Conservation (phyloP, 2,888 invertebrate species). For the Sialis lutaria region DNA sequence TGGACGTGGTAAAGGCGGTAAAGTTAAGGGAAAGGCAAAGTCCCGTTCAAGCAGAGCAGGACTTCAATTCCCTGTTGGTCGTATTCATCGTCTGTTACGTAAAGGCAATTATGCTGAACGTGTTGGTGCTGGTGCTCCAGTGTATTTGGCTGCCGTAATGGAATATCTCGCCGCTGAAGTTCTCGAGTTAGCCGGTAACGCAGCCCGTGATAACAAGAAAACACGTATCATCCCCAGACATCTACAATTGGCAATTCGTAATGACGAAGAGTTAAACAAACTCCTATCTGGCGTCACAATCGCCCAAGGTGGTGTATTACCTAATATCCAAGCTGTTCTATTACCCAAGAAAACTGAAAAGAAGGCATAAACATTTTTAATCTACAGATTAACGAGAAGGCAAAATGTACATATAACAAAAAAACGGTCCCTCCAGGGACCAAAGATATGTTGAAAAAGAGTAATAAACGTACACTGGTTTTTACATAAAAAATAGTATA, state of each 20-base stretch:
- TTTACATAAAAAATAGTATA: no score
- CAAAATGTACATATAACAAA: no score
- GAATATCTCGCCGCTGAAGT: slow-evolving; percentile 55
- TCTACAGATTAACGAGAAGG: no score
- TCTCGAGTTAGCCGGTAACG: slow-evolving; percentile 46
- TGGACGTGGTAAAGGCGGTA: slow-evolving; percentile 24
- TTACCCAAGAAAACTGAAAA: slow-evolving; percentile 48
- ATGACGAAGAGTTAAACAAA: slow-evolving; percentile 69
- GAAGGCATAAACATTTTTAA: no score
- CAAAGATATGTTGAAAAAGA: no score
- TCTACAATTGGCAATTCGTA: slow-evolving; percentile 59
- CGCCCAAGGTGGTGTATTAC: slow-evolving; percentile 70
- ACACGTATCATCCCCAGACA: slow-evolving; percentile 60
- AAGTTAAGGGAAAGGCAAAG: slow-evolving; percentile 27
- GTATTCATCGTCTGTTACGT: slow-evolving; percentile 38
- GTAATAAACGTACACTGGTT: no score
- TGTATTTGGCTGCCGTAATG: slow-evolving; percentile 38
- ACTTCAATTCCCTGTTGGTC: slow-evolving; percentile 39
- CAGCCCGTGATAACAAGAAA: slow-evolving; percentile 51
- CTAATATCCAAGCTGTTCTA: slow-evolving; percentile 58
- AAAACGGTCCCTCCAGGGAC: no score
- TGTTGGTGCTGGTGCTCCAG: slow-evolving; percentile 34
- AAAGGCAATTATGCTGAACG: slow-evolving; percentile 45
- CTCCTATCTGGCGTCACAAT: slow-evolving; percentile 63
- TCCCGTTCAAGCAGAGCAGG: slow-evolving; percentile 37